phyloP scores from a whole-genome alignment of 2,797 vertebrate species.

The Poeciliopsis presidionis region DNA sequence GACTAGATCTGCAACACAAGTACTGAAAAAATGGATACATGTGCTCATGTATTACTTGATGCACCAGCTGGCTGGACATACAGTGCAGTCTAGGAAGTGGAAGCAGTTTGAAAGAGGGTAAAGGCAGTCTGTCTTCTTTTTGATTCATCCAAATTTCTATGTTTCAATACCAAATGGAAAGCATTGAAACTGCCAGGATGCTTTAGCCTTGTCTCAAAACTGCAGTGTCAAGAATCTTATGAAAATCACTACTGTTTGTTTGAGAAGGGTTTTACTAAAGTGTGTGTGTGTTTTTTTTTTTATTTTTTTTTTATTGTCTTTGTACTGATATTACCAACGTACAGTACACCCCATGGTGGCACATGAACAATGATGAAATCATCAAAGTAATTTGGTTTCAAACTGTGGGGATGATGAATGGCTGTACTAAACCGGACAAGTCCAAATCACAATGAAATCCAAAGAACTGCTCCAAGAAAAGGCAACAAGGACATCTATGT shows the following conservation, averaged over 20 bases:
- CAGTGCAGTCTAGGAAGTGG: background rate
- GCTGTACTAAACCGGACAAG: background rate
- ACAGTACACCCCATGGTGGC: background rate
- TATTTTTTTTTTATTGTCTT: background rate
- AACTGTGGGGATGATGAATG: background rate
- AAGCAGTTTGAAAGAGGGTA: background rate
- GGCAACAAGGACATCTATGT: background rate
- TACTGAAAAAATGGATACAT: background rate
- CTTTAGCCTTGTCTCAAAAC: background rate
- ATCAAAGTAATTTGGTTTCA: background rate
- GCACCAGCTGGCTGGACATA: background rate
- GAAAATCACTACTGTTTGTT: background rate
- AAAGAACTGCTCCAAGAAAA: background rate
- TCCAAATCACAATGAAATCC: background rate
- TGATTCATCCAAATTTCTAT: conserved; percentile 1
- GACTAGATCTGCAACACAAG: background rate
- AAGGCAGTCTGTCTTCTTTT: background rate
- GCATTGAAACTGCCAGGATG: background rate
- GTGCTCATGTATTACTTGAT: background rate
- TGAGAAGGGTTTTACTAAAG: background rate
- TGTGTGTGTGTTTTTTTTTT: too few species aligned
- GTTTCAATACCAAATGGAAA: background rate
- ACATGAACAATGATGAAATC: background rate
- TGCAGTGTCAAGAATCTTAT: background rate
- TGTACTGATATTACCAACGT: background rate